These are phyloP conservation scores for Troilus luridus DNA, from an alignment of 2,888 invertebrate species.

Conservation along the genomic window DNA sequence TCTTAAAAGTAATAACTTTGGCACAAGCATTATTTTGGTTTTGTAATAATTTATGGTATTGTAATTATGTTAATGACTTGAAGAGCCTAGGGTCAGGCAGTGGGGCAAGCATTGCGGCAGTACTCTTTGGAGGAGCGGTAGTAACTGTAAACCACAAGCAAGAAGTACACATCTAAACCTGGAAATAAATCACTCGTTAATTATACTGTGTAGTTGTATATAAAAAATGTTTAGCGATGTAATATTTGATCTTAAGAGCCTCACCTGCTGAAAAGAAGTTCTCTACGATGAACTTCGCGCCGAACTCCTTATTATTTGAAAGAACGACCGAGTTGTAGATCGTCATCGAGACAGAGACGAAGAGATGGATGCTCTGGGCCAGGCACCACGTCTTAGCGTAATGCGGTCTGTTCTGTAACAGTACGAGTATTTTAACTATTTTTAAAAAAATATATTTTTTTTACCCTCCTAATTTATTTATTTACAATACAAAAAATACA, in stretches of 20 bases:
- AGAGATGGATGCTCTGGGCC: not conserved
- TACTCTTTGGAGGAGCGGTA: not conserved
- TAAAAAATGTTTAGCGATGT: too few species aligned
- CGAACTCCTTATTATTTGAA: not conserved
- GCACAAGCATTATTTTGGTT: not conserved
- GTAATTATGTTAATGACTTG: not conserved
- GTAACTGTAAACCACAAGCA: not conserved
- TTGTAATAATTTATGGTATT: not conserved
- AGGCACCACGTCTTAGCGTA: not conserved
- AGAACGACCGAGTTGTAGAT: conserved; percentile 4
- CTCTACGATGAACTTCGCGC: not conserved
- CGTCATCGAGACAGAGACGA: not conserved
- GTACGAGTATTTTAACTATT: not conserved
- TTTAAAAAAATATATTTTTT: too few species aligned
- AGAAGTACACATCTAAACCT: not conserved
- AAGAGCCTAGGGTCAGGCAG: not conserved
- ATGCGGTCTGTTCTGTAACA: not conserved
- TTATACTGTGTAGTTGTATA: too few species aligned
- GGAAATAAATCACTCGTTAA: not conserved
- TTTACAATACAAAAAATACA: too few species aligned
- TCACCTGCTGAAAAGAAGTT: not conserved
- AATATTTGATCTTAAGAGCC: too few species aligned
- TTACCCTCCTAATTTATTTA: too few species aligned
- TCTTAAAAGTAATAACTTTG: conserved; percentile 5
- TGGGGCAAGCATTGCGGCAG: not conserved